Evolutionary conservation across 2,888 invertebrate species (phyloP).

Genomic region (Clanis bilineata): DNA sequence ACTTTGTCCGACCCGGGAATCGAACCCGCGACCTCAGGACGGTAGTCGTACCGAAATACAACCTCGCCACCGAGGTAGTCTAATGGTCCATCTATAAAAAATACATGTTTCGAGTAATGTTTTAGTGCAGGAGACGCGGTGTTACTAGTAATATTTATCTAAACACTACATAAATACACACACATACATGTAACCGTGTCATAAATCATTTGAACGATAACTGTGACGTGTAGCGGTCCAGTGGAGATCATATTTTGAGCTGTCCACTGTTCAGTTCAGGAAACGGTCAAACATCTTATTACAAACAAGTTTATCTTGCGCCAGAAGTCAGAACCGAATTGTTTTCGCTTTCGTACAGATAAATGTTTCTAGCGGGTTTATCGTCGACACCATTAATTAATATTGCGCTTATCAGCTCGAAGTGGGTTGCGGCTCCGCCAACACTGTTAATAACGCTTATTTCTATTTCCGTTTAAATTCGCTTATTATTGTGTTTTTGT

Average conservation of each 20-base stretch:
- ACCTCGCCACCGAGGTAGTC: too few relatives aligned
- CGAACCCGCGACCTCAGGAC: too few relatives aligned
- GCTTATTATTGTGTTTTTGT: conserved; percentile 16
- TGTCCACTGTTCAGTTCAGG: conserved; percentile 37
- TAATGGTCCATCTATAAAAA: too few relatives aligned
- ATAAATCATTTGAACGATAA: conserved; percentile 1
- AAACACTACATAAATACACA: neutral
- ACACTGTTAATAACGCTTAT: conserved; percentile 32
- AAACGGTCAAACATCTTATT: conserved; percentile 46
- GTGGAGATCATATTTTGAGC: conserved; percentile 25
- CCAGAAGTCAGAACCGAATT: conserved; percentile 46
- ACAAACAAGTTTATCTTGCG: conserved; percentile 52
- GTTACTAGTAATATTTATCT: too few relatives aligned
- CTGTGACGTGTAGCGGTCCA: conserved; percentile 9
- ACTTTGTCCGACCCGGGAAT: too few relatives aligned
- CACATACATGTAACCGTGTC: neutral
- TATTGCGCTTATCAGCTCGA: conserved; percentile 56
- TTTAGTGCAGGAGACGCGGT: too few relatives aligned
- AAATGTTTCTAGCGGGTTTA: conserved; percentile 56
- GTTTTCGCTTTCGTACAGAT: conserved; percentile 64
- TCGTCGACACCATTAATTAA: conserved; percentile 69
- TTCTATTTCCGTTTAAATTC: conserved; percentile 33
- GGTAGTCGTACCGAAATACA: too few relatives aligned
- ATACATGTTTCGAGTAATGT: too few relatives aligned
- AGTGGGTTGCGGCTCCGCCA: conserved; percentile 46